A percentile compares a stretch with the other conserved stretches of the same genome.
Conservation (phyloP, 2,113 vertebrate species). For the Malurus cyaneus region DNA sequence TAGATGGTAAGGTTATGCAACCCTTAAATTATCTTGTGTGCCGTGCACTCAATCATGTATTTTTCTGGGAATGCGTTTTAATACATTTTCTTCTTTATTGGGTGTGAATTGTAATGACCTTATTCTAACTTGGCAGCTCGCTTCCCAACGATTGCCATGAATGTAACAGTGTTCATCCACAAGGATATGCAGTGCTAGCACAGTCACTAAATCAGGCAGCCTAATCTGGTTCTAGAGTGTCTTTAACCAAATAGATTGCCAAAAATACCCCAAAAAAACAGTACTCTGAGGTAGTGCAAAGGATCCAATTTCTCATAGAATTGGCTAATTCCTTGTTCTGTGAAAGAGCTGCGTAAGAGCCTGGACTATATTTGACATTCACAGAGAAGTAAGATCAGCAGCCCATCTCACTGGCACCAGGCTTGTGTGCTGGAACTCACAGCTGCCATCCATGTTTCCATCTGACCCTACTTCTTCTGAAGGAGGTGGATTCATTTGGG, state of each 20-base stretch:
- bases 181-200: neutral
- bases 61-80: neutral
- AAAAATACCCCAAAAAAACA: neutral
- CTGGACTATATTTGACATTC: neutral
- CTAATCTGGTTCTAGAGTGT: neutral
- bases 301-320: neutral
- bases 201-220: neutral
- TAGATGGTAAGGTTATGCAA: neutral
- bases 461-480: neutral
- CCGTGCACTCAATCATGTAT: neutral
- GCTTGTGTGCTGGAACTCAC: neutral
- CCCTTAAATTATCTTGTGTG: neutral
- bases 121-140: conserved; percentile 2
- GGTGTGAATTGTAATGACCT: neutral
- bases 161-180: neutral
- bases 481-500: neutral
- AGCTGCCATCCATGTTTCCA: neutral
- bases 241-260: conserved; percentile 18
- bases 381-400: neutral
- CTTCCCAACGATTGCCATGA: neutral
- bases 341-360: neutral
- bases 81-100: neutral
- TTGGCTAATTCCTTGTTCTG: neutral
- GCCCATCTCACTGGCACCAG: neutral
- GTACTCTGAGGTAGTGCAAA: neutral